Base-by-base conservation (phyloP, 2,113 vertebrate genomes). In the Dicerorhinus sumatrensis region DNA sequence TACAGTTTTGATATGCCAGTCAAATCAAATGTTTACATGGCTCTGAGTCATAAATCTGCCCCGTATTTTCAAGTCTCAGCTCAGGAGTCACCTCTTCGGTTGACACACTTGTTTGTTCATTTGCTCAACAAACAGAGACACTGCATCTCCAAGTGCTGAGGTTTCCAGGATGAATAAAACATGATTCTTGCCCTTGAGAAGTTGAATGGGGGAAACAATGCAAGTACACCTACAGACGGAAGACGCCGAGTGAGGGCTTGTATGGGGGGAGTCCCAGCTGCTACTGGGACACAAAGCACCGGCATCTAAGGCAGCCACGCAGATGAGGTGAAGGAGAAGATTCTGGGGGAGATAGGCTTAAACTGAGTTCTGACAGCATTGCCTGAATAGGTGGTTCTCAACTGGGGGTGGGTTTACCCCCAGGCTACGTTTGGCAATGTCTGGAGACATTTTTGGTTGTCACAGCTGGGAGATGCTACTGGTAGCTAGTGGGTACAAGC, bases 91-190 rank as follows among this genome's bases (percentile, higher is more conserved):
- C 63, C 60, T 88, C 69, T 89, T 67, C 21, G 27, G 8, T 54
- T 80, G 92, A 83, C 92, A 80, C 51, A 56, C 54, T 54, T 75
- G 75, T 67, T 92, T 87, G 92, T 70, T 95, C 90, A 80, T 90
- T 92, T 96, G 84, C 29, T 96, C 84, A 85, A 75, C 73, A 95
- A 92, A 96, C 1, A 95, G n/a, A 95, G 80, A 94, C 36, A 33
- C 11, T 0, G 42, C 8, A 23, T 83, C 46, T 87, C 87, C 1
- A 18, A 87, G 79, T 20, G 79, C 73, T 58, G 89, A 94, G 88
- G 83, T 39, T 92, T 90, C 90, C 48, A 76, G 56, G 31, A 92
- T 92, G 91, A 97, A 97, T 97, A 88, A 95, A 96, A 97, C 60
- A 81, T 89, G 70, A 94, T 42, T 81, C 79, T 46, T 91, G 81